These are phyloP conservation scores for Dendrophyllia cribrosa DNA, from an alignment of 64 coral and sea anemone species.

Conservation along the genomic window DNA sequence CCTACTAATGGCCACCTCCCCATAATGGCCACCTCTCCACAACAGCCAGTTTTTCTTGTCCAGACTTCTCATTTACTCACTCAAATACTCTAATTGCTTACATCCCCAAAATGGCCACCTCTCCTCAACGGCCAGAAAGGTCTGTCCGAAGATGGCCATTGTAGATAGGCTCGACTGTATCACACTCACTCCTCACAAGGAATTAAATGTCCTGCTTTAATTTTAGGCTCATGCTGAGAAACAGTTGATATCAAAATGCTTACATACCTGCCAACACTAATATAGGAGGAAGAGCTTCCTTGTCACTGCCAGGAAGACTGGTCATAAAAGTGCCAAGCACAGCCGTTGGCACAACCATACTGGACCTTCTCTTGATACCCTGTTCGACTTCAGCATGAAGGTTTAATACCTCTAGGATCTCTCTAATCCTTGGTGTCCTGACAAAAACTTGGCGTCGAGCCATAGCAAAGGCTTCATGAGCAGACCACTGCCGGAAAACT, in stretches of 20 bases:
- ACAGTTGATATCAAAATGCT: background rate
- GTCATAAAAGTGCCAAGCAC: constrained; percentile 90
- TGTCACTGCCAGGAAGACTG: constrained; percentile 83
- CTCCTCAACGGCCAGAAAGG: no score
- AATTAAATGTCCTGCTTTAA: no score
- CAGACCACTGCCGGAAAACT: constrained; percentile 81
- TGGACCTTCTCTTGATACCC: constrained; percentile 65
- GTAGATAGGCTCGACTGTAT: no score
- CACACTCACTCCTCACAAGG: no score
- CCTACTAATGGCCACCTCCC: no score
- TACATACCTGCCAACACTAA: constrained; percentile 84
- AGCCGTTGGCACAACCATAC: constrained; percentile 56
- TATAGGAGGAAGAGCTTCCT: constrained; percentile 68
- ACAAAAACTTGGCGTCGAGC: constrained; percentile 69
- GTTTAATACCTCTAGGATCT: constrained; percentile 77
- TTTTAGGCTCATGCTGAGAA: no score
- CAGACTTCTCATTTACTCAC: no score
- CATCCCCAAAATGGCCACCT: no score
- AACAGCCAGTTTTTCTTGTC: no score
- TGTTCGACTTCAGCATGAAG: constrained; percentile 72
- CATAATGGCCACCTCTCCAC: no score
- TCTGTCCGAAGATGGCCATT: no score
- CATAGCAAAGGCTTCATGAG: constrained; percentile 84
- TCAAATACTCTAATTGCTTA: no score
- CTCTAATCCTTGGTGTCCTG: constrained; percentile 68